Conservation (phyloP, 2,113 vertebrate genomes). For the Haliaeetus leucogaster region DNA sequence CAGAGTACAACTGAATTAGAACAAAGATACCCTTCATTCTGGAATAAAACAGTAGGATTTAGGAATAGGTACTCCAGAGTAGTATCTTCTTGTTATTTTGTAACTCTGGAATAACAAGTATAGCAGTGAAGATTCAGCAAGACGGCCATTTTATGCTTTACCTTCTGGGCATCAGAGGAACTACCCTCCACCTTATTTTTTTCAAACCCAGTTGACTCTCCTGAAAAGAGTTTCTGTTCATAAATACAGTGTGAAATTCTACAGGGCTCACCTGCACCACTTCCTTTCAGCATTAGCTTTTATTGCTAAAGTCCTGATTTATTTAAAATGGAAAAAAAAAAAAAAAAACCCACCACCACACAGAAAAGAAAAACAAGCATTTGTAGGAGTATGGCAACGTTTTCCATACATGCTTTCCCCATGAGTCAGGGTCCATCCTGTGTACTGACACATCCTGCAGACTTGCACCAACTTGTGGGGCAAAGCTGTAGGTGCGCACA, state of each 20-base stretch:
- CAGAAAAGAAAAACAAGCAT: neutral
- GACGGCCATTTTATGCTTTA: neutral
- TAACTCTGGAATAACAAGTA: neutral
- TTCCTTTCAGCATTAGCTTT: slow-evolving; percentile 20
- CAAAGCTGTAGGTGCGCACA: neutral
- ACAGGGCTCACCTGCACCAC: neutral
- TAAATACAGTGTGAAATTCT: neutral
- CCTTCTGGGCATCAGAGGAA: neutral
- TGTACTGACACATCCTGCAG: slow-evolving; percentile 12
- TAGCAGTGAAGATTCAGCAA: neutral
- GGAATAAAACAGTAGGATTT: neutral
- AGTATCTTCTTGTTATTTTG: neutral
- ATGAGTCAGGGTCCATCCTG: slow-evolving; percentile 44
- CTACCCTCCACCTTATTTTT: neutral
- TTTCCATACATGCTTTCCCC: slow-evolving; percentile 25
- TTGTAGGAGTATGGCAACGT: neutral
- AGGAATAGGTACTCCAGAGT: neutral
- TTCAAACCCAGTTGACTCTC: neutral
- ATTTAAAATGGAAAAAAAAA: neutral
- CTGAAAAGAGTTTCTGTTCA: neutral
- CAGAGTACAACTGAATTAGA: neutral
- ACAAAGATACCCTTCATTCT: neutral
- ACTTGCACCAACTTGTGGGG: slow-evolving; percentile 20
- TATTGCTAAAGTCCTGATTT: neutral
- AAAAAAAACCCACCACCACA: neutral